Evolutionary conservation across 2,113 vertebrate genomes (phyloP).

Genomic region (Dendropsophus ebraccatus): DNA sequence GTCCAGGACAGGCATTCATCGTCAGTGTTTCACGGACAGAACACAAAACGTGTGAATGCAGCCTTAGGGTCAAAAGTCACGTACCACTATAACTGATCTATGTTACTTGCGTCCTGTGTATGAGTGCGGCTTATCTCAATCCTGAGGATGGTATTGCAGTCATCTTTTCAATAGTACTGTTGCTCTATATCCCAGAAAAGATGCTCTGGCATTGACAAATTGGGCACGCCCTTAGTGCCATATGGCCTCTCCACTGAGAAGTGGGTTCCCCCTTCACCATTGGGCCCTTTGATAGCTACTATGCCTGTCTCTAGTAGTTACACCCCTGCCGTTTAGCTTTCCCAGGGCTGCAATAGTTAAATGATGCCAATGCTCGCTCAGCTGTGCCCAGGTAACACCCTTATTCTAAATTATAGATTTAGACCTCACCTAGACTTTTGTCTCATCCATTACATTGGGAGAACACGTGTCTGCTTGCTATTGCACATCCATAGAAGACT

Average conservation of each 20-base stretch:
- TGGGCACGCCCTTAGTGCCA: no score
- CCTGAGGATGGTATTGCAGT: not conserved
- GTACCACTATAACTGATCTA: not conserved
- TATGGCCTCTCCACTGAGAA: no score
- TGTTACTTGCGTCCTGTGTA: not conserved
- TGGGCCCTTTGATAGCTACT: no score
- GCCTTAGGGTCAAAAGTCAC: not conserved
- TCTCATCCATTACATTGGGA: not conserved
- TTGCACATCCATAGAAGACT: not conserved
- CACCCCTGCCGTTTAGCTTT: not conserved
- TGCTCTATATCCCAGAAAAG: no score
- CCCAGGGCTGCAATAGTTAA: not conserved
- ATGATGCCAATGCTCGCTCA: not conserved
- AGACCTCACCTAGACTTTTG: constrained; percentile 1
- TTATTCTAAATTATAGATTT: constrained; percentile 21
- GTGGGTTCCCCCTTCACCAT: no score
- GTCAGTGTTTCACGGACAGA: no score
- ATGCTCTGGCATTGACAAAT: no score
- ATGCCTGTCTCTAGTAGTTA: not conserved
- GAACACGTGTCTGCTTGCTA: constrained; percentile 16
- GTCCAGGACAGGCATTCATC: no score
- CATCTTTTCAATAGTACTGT: not conserved
- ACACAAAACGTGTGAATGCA: no score
- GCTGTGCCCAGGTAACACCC: constrained; percentile 8
- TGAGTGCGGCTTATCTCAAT: not conserved